Evolutionary conservation across 2,888 invertebrate species (phyloP), one percentile per base, ranked within the genome.

Genomic region (Agriotes lineatus): DNA sequence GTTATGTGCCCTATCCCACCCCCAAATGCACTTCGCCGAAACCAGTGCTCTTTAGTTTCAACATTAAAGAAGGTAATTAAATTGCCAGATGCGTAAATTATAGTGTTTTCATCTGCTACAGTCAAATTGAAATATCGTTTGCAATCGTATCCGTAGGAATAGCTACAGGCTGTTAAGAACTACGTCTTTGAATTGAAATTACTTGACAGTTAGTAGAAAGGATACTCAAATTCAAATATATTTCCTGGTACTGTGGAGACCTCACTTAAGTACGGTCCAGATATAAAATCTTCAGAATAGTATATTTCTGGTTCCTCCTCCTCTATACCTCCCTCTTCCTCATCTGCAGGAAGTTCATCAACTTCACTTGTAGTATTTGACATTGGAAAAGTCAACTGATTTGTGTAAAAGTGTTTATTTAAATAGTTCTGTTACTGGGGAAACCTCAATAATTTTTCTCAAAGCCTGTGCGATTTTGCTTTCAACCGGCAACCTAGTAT

Each of bases 81-180:
- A 83, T 94, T 96, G 54, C 96, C 96, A 0, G 96, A 91, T 0
- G 90, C 89, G 86, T 93, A 96, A 66, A 93, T 87, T 1, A 96
- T 82, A 0, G 91, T 92, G 7, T 91, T 84, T 2, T 90, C 87
- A 80, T 95, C 94, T 42, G 93, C 88, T 2, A 93, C 88, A 70
- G 92, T 91, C 44, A 97, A 82, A 81, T 97, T 97, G 80, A 91
- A 94, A 67, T 90, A 88, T 77, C 91, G 92, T 74, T 88, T 90
- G 80, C 95, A 94, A 81, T 96, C 91, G 81, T 95, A 97, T 6
- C 95, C 95, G 82, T 91, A 96, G 0, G 96, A 96, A 84, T 93
- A 87, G 80, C 95, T 96, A 37, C n/a, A 20, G 10, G 42, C 22
- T 14, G 37, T 45, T 16, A 48, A 30, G 25, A 35, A 52, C 18